These are phyloP conservation scores for Arenaria interpres DNA, from an alignment of 2,113 vertebrate species.

Conservation along the genomic window DNA sequence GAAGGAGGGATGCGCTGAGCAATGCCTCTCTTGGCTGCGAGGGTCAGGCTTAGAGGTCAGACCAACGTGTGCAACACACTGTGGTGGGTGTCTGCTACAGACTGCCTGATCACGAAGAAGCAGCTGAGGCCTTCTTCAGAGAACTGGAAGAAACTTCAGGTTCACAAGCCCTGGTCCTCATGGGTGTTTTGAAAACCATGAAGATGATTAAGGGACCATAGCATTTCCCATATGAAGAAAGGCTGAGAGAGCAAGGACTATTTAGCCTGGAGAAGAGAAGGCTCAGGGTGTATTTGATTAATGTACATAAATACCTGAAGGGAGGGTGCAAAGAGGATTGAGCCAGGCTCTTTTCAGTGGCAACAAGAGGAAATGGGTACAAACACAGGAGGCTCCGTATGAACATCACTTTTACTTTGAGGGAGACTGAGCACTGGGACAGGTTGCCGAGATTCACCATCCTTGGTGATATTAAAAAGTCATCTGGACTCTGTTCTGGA, in stretches of 20 bases:
- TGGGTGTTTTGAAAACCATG: neutral
- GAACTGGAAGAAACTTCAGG: neutral
- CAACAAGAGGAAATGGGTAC: neutral
- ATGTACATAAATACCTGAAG: neutral
- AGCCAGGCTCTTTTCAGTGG: neutral
- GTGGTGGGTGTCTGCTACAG: neutral
- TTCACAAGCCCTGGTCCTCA: neutral
- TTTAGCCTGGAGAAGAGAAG: neutral
- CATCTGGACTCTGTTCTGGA: neutral
- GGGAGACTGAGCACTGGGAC: neutral
- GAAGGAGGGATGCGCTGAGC: neutral
- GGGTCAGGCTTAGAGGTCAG: neutral
- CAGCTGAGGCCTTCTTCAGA: neutral
- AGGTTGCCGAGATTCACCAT: neutral
- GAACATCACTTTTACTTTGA: neutral
- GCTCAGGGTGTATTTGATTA: neutral
- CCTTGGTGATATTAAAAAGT: neutral
- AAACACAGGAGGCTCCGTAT: neutral
- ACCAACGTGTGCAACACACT: neutral
- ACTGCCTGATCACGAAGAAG: neutral
- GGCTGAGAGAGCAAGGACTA: neutral
- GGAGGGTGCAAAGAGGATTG: neutral
- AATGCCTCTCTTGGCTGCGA: neutral
- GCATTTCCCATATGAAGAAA: neutral
- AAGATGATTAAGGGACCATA: neutral